phyloP scores from a whole-genome alignment of 2,113 vertebrate genomes.

The Cottus gobio region DNA sequence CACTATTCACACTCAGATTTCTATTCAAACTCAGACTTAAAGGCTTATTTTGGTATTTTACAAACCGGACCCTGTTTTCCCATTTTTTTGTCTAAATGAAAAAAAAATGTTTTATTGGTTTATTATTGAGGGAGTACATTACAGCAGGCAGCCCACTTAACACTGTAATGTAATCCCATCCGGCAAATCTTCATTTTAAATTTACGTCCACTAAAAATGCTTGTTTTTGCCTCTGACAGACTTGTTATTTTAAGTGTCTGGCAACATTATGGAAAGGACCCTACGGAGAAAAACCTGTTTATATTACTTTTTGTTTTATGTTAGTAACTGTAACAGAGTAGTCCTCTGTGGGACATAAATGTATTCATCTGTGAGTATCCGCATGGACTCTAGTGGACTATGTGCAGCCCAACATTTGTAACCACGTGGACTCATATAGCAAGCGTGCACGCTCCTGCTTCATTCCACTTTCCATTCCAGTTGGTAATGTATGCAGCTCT shows the following conservation, averaged over 20 bases:
- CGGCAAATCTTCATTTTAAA: background rate
- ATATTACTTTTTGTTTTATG: background rate
- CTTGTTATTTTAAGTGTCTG: background rate
- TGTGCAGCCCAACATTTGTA: too few species aligned
- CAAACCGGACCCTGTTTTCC: background rate
- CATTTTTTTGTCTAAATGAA: background rate
- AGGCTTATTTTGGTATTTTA: background rate
- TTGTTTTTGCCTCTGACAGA: too few species aligned
- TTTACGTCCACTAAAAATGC: background rate
- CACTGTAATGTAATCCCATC: background rate
- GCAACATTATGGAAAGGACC: background rate
- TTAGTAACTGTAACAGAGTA: background rate
- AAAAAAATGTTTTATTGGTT: too few species aligned
- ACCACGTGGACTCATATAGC: background rate
- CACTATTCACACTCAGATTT: background rate
- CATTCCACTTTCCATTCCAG: background rate
- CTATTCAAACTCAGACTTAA: background rate
- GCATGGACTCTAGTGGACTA: too few species aligned
- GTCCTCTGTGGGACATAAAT: background rate
- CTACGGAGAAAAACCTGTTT: background rate
- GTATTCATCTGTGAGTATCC: background rate
- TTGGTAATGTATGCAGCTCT: too few species aligned
- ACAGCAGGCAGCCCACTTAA: background rate
- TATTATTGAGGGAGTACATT: background rate
- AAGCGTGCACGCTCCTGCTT: background rate